A percentile compares a stretch with the other conserved stretches of the same genome.
phyloP scores from a whole-genome alignment of 2,888 invertebrate genomes.

The Drosophila kokeensis region DNA sequence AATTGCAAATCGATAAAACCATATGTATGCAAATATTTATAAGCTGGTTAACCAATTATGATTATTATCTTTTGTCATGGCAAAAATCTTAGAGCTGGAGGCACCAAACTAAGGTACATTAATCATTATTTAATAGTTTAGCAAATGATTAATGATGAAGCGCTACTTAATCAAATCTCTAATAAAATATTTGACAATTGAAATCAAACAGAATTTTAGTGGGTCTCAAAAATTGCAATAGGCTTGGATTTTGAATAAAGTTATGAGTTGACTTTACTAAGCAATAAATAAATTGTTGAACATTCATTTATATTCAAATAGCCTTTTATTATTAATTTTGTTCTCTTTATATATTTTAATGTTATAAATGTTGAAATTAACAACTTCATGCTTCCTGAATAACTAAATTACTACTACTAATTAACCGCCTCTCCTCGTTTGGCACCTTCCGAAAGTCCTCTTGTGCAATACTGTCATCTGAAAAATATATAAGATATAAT shows the following conservation, averaged over 20 bases:
- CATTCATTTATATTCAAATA: background rate
- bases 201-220: background rate
- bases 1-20: background rate
- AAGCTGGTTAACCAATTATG: background rate
- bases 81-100: background rate
- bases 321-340: background rate
- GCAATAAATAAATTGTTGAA: background rate
- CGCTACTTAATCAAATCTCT: background rate
- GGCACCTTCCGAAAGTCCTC: constrained; percentile 56
- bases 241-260: background rate
- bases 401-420: constrained; percentile 21
- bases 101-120: background rate
- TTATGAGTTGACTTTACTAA: background rate
- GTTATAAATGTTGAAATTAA: constrained; percentile 15
- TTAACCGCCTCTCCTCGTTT: constrained; percentile 38
- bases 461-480: constrained; percentile 60
- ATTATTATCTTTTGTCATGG: background rate
- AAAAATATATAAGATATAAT: constrained; percentile 19
- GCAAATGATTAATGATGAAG: background rate
- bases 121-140: background rate
- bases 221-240: background rate
- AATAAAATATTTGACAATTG: background rate
- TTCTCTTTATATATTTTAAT: constrained; percentile 1
- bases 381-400: constrained; percentile 32
- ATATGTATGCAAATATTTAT: background rate